Evolutionary conservation across 2,888 invertebrate species (phyloP), one percentile per base, ranked within the genome.

Genomic region (Protodeltote pygarga): DNA sequence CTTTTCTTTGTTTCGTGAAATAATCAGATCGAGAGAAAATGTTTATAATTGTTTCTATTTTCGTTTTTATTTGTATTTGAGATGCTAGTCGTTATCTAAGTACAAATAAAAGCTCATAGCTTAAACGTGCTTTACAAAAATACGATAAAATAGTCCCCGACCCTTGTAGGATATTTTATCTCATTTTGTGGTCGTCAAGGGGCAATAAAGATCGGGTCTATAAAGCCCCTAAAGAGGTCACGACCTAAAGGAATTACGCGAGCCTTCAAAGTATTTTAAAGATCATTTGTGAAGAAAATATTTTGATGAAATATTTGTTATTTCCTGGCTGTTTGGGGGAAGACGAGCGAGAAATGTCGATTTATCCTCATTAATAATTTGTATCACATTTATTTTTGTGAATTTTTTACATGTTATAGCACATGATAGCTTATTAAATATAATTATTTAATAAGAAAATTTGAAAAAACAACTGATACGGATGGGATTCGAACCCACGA

Each of bases 161-260:
- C 11, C 20, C 5, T 11, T 14, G 6, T 2, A 17, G 15, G 19
- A 24, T 38, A 45, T 48, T 47, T 50, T 38, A 6, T 33, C 9
- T 47, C 23, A 5, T 33, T 35, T 55, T 39, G 5, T 23, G 27
- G 25, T 6, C 14, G n/a, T 1, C 37, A n/a, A 28, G 28, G 13
- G 24, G 17, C 8, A 13, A 31, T 14, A n/a, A n/a, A 23, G 21
- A 37, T 37, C 24, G 24, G 14, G 5, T 28, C 24, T 44, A 27
- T 6, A 37, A 24, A 33, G n/a, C 2, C 23, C 14, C 17, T 34
- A 20, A n/a, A 61, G 27, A 42, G 65, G 58, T 63, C 64, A 46
- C 15, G 41, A 46, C 40, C 59, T 34, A 6, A 44, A 33, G 35
- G 19, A 20, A 48, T 62, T 49, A 40, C 14, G 8, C n/a, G 28